A percentile compares a stretch with the other conserved stretches of the same genome.
Conservation (phyloP, 2,797 vertebrate genomes). For the Argyrosomus regius region DNA sequence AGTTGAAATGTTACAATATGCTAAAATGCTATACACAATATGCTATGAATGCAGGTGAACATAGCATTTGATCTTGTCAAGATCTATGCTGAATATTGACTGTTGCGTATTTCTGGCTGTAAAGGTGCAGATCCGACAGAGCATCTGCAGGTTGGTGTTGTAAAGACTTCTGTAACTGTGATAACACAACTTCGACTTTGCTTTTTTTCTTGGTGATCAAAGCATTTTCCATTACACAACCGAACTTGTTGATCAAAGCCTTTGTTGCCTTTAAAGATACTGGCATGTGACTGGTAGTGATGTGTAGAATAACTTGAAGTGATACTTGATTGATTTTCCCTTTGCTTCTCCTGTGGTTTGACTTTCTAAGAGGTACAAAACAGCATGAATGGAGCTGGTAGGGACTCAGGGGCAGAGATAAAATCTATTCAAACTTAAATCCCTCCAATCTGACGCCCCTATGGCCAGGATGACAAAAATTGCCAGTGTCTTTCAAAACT, state of each 20-base stretch:
- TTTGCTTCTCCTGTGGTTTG: background rate
- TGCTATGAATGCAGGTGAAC: conserved; percentile 24
- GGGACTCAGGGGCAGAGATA: background rate
- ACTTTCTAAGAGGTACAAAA: conserved; percentile 2
- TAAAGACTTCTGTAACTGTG: conserved; percentile 8
- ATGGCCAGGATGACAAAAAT: background rate
- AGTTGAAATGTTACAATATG: too few relatives aligned
- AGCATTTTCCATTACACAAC: conserved; percentile 25
- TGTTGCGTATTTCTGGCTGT: conserved; percentile 8
- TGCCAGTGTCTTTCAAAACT: background rate
- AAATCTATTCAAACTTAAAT: background rate
- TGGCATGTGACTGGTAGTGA: conserved; percentile 3
- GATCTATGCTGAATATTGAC: conserved; percentile 42
- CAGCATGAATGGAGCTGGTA: background rate
- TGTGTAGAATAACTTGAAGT: conserved; percentile 37
- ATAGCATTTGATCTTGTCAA: conserved; percentile 12
- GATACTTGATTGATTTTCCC: conserved; percentile 34
- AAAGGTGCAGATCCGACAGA: conserved; percentile 17
- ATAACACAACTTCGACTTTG: conserved; percentile 26
- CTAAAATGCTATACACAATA: background rate
- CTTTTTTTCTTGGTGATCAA: conserved; percentile 50
- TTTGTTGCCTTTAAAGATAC: conserved; percentile 44
- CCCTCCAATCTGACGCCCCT: background rate
- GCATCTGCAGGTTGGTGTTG: background rate
- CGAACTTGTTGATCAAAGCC: conserved; percentile 46